A percentile compares a stretch with the other conserved stretches of the same genome.
These are phyloP conservation scores for Neosalanx taihuensis DNA, from an alignment of 2,797 vertebrate species.

Conservation along the genomic window DNA sequence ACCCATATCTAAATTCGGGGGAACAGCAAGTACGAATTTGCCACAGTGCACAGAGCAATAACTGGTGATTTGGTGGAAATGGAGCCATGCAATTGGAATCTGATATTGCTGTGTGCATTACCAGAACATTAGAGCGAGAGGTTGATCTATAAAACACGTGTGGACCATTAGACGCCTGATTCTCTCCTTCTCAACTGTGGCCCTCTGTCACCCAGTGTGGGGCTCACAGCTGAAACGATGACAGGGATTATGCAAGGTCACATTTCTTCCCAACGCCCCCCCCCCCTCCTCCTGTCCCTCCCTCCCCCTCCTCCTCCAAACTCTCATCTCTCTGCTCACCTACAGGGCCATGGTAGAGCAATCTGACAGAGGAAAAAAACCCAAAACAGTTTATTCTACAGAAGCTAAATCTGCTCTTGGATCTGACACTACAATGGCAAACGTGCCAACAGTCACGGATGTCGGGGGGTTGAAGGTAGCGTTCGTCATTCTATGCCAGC, in stretches of 20 bases:
- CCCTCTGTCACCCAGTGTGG: conserved; percentile 20
- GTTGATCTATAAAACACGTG: neutral
- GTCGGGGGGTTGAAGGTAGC: neutral
- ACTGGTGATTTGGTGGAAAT: too few relatives aligned
- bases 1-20: too few relatives aligned
- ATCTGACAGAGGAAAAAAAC: neutral
- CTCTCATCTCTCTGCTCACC: neutral
- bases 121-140: neutral
- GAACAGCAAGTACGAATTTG: too few relatives aligned
- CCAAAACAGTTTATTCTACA: neutral
- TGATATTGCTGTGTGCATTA: too few relatives aligned
- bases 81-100: too few relatives aligned
- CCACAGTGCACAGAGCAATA: neutral
- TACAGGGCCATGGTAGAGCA: neutral
- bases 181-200: conserved; percentile 53
- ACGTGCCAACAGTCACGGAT: conserved; percentile 19
- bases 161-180: conserved; percentile 2
- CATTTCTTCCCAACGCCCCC: conserved; percentile 32
- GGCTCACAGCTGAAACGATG: conserved; percentile 43
- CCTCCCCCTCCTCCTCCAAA: neutral
- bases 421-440: conserved; percentile 3
- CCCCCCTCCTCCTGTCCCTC: neutral
- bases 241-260: conserved; percentile 52
- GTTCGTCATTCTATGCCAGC: neutral
- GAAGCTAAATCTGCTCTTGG: conserved; percentile 28